phyloP scores from a whole-genome alignment of 53 echinoderm and acorn worm genomes.

The Echinometra lucunter region DNA sequence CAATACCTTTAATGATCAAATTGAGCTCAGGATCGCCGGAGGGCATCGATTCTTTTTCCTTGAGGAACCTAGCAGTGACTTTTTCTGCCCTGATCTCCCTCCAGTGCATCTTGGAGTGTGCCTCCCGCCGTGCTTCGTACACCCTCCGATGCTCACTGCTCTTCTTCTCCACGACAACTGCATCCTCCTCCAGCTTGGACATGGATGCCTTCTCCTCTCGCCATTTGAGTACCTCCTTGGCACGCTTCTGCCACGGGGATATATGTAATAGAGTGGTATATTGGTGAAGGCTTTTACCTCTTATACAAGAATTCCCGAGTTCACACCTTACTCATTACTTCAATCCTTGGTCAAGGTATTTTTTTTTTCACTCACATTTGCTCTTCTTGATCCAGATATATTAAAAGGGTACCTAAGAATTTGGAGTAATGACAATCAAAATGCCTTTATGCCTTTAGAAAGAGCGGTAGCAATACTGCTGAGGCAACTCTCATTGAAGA shows the following conservation, averaged over 20 bases:
- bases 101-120: slow-evolving; percentile 76
- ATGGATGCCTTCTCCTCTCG: slow-evolving; percentile 75
- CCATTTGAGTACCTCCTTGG: slow-evolving; percentile 91
- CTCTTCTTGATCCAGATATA: too few relatives aligned
- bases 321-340: too few relatives aligned
- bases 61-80: slow-evolving; percentile 67
- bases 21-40: slow-evolving; percentile 89
- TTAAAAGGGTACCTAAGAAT: too few relatives aligned
- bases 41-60: slow-evolving; percentile 76
- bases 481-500: too few relatives aligned
- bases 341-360: too few relatives aligned
- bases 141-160: slow-evolving; percentile 74
- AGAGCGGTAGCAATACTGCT: too few relatives aligned
- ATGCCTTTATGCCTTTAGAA: too few relatives aligned
- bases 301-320: not conserved
- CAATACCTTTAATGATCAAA: slow-evolving; percentile 90
- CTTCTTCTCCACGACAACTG: slow-evolving; percentile 73
- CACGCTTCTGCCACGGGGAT: slow-evolving; percentile 76
- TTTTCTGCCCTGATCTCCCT: slow-evolving; percentile 69
- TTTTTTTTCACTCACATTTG: too few relatives aligned
- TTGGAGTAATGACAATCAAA: too few relatives aligned
- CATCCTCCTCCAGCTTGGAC: slow-evolving; percentile 72
- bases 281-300: not conserved
- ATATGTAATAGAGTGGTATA: not conserved
- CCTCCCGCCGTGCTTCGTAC: slow-evolving; percentile 78